Base-by-base conservation (phyloP, 64 coral and sea anemone genomes). In the Catalaphyllia jardinei region DNA sequence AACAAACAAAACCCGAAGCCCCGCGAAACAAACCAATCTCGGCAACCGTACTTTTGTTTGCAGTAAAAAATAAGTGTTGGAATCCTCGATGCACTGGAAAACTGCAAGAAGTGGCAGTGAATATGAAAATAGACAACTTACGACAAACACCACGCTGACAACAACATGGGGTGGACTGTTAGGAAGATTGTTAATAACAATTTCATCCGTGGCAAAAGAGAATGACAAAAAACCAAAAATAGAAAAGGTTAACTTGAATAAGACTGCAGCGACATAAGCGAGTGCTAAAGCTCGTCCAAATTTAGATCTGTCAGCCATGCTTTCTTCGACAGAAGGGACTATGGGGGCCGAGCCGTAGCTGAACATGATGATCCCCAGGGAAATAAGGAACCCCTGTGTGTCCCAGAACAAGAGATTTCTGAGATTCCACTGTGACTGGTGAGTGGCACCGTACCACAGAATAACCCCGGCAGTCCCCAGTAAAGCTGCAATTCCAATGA, bases 201-300 rank as follows among this genome's bases (percentile, higher is more conserved):
- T 67, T 71, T 90, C 88, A 74, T 82, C 79, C 10, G 88, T 90
- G 24, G 35, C 11, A 15, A 52, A 30, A 69, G 76, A 80, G 60
- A 76, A 90, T 25, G 88, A 73, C 29, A 90, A 46, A 82, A 90
- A 90, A 29, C 88, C 88, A 31, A 62, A 62, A 12, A 82, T 64
- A 1, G 77, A 78, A 19, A 90, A 90, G 62, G 50, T 29, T 38
- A 82, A 22, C 62, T 90, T 90, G n/a, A 90, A 55, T 0, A 90
- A 8, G 10, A 49, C 54, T 33, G 30, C 67, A 31, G 29, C 20
- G 42, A 62, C 25, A 50, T 72, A 90, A 15, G 61, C 29, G 16
- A 28, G 52, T n/a, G 62, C 61, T 59, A 90, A 72, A 61, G 78
- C 77, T 73, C 49, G 20, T 42, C 59, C 50, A 52, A 80, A 81